Evolutionary conservation across 1,140 invertebrate genomes (phyloP).

Genomic region (Belonocnema kinseyi): DNA sequence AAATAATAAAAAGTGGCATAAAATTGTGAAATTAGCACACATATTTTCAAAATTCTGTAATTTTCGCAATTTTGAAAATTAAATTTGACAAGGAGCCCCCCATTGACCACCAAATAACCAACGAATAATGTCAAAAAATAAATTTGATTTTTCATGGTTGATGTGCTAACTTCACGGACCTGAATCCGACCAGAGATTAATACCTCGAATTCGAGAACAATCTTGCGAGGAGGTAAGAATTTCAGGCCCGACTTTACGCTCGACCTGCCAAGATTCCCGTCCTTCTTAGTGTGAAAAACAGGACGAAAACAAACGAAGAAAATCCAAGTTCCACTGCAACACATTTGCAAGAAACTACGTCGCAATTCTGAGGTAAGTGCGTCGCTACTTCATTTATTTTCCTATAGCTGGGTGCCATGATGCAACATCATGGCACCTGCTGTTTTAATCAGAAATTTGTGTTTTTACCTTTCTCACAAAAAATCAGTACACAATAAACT

Average conservation of each 20-base stretch:
- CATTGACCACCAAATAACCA: no score
- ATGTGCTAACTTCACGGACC: no score
- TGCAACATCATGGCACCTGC: background rate
- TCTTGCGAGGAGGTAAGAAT: background rate
- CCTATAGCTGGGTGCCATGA: background rate
- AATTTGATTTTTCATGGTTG: no score
- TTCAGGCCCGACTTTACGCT: background rate
- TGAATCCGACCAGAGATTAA: background rate
- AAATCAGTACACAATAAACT: background rate
- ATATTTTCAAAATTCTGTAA: no score
- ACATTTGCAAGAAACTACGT: constrained; percentile 28
- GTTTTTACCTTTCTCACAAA: background rate
- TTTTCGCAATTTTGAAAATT: no score
- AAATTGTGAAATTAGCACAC: no score
- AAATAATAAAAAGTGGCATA: no score
- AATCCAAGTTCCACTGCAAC: constrained; percentile 12
- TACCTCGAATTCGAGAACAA: background rate
- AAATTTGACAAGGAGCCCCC: no score
- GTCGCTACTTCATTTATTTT: background rate
- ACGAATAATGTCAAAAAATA: no score
- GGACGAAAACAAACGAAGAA: constrained; percentile 31
- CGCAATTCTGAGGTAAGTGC: constrained; percentile 10
- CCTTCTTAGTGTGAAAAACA: constrained; percentile 24
- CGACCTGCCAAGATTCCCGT: constrained; percentile 35
- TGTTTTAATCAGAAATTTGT: constrained; percentile 17